Base-by-base conservation (phyloP, 2,797 vertebrate genomes). In the Huso huso region DNA sequence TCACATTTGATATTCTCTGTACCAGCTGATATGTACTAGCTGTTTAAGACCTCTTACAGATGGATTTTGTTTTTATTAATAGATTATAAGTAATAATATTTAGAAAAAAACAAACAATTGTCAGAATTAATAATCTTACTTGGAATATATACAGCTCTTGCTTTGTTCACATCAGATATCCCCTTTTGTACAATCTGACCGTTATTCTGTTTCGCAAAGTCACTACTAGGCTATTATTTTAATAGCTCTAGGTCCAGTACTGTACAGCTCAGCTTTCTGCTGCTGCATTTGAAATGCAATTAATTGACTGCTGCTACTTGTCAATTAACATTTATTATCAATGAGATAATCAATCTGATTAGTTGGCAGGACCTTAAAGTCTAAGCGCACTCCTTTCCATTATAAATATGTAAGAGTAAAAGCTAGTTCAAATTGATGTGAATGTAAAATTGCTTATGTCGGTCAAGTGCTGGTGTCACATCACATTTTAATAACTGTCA, bases 271-370 rank as follows among this genome's bases (percentile, higher is more conserved):
- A 84, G 84, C 87, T 88, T 88, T 87, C 87, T 86, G 85, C 83
- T 87, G 87, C 79, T 82, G 77, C 83, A 86, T 87, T 86, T 88
- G 83, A 85, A 89, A 89, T 87, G 82, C 86, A 87, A 87, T 88
- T 89, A 90, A 89, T 90, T 88, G 87, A 87, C 86, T 90, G 86
- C 86, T 89, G 87, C 88, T 89, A 88, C 85, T 86, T 89, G 89
- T 91, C 88, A 91, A 88, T 90, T 91, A 90, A 87, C 88, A 89
- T 91, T 90, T 88, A 89, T 84, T 85, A 88, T 87, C 88, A 90
- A 86, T 88, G 85, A 87, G 79, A 88, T 87, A 85, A 87, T 89
- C 87, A 88, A 84, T 87, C 90, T 88, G 87, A 91, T 90, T 87
- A 80, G 83, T 84, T 87, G 76, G 87, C 86, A 86, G 79, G 78